These are phyloP conservation scores for Bovichtus variegatus DNA, from an alignment of 2,797 vertebrate species.

Conservation along the genomic window DNA sequence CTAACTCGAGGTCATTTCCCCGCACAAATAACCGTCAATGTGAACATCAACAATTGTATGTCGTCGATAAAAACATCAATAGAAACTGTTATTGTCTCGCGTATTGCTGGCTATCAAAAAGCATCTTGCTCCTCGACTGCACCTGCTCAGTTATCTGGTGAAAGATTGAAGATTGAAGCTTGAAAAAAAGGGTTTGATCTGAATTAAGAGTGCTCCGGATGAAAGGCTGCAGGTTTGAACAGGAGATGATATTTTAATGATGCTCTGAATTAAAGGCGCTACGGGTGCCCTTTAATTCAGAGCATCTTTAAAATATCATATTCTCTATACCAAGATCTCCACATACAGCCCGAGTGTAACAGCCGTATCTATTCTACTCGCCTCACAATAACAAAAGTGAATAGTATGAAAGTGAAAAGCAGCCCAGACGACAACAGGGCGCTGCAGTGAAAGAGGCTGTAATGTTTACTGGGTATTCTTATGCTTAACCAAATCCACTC, in stretches of 20 bases:
- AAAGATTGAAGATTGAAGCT: not conserved
- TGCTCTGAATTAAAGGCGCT: too few species aligned
- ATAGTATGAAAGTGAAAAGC: conserved; percentile 54
- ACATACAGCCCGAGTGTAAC: not conserved
- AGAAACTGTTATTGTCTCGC: not conserved
- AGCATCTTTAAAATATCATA: not conserved
- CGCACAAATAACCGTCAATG: not conserved
- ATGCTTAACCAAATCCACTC: conserved; percentile 70
- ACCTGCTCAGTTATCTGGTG: not conserved
- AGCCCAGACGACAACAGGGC: conserved; percentile 49
- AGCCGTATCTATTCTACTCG: conserved; percentile 16
- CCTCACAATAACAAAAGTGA: conserved; percentile 60
- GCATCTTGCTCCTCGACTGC: not conserved
- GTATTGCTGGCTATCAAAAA: not conserved
- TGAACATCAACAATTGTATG: not conserved
- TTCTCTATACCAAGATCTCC: conserved; percentile 9
- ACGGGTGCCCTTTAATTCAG: conserved; percentile 7
- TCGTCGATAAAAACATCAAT: not conserved
- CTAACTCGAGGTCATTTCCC: not conserved
- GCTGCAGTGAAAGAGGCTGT: conserved; percentile 47
- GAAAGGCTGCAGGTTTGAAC: too few species aligned
- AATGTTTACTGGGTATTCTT: conserved; percentile 77
- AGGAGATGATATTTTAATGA: too few species aligned
- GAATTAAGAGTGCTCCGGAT: too few species aligned
- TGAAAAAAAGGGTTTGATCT: too few species aligned